phyloP scores from a whole-genome alignment of 2,888 invertebrate species.

The Blastobasis adustella region DNA sequence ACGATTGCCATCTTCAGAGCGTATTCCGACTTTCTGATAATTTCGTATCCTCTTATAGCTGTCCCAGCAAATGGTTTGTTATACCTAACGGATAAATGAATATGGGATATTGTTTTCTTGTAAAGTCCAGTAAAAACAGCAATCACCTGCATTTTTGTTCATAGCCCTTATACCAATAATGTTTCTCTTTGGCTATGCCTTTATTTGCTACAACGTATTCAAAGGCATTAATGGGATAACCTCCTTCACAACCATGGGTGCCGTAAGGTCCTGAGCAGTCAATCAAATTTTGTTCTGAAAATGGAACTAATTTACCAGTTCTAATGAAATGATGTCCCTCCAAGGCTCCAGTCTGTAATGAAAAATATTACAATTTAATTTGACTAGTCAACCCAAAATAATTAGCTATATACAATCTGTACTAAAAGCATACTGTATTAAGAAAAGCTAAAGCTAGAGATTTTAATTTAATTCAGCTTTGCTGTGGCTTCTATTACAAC shows the following conservation, averaged over 20 bases:
- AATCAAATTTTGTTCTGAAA: conserved; percentile 4
- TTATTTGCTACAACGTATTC: conserved; percentile 1
- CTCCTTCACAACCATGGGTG: background rate
- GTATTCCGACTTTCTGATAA: background rate
- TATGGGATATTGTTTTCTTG: too few species aligned
- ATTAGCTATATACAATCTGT: too few species aligned
- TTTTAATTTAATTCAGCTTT: too few species aligned
- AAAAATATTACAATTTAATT: conserved; percentile 27
- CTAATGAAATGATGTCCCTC: conserved; percentile 7
- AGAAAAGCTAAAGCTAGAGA: too few species aligned
- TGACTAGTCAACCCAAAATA: too few species aligned
- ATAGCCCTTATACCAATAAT: conserved; percentile 1
- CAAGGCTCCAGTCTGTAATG: conserved; percentile 31
- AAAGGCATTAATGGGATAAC: background rate
- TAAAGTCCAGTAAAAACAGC: too few species aligned
- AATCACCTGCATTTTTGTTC: conserved; percentile 1
- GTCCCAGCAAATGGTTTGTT: too few species aligned
- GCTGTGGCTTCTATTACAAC: too few species aligned
- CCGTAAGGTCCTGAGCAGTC: conserved; percentile 1
- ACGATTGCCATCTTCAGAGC: background rate
- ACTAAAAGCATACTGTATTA: too few species aligned
- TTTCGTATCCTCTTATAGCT: too few species aligned
- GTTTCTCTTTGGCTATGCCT: conserved; percentile 1
- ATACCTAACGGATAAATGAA: too few species aligned
- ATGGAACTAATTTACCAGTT: background rate